These are phyloP conservation scores for Omphaloscelis lunosa DNA, from an alignment of 2,888 invertebrate species.

Conservation along the genomic window DNA sequence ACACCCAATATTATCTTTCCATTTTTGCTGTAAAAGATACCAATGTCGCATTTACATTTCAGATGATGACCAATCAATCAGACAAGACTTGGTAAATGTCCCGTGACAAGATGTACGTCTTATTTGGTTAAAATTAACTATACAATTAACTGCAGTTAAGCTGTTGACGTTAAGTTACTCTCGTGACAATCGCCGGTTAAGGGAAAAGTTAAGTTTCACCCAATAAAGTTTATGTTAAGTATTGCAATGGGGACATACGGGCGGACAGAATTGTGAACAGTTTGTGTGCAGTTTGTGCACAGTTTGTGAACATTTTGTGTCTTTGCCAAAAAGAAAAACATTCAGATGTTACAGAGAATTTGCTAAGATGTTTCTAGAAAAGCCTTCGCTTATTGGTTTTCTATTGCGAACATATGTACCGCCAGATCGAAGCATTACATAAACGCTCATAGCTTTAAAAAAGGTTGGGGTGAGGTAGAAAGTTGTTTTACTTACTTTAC, in stretches of 20 bases:
- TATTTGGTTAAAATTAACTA: slow-evolving; percentile 60
- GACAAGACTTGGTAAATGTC: slow-evolving; percentile 31
- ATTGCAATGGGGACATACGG: slow-evolving; percentile 41
- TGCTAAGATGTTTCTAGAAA: neutral
- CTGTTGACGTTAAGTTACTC: slow-evolving; percentile 57
- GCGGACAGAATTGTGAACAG: neutral
- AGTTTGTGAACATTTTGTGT: too few species aligned
- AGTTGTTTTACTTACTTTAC: too few species aligned
- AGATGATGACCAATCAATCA: slow-evolving; percentile 51
- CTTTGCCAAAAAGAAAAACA: neutral
- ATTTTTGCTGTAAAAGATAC: slow-evolving; percentile 20
- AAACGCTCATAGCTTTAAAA: neutral
- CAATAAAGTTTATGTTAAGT: slow-evolving; percentile 62
- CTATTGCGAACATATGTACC: neutral
- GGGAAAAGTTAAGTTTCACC: slow-evolving; percentile 66
- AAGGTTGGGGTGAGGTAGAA: neutral
- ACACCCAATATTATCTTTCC: neutral
- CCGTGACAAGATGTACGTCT: slow-evolving; percentile 49
- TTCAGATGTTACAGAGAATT: neutral
- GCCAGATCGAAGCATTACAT: neutral
- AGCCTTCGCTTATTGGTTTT: neutral
- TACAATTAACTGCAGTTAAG: slow-evolving; percentile 60
- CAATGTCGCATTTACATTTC: slow-evolving; percentile 29
- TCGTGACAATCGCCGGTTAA: slow-evolving; percentile 64
- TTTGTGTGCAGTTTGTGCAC: too few species aligned